Conservation (phyloP, 2,888 invertebrate species). For the Parochlus steinenii region DNA sequence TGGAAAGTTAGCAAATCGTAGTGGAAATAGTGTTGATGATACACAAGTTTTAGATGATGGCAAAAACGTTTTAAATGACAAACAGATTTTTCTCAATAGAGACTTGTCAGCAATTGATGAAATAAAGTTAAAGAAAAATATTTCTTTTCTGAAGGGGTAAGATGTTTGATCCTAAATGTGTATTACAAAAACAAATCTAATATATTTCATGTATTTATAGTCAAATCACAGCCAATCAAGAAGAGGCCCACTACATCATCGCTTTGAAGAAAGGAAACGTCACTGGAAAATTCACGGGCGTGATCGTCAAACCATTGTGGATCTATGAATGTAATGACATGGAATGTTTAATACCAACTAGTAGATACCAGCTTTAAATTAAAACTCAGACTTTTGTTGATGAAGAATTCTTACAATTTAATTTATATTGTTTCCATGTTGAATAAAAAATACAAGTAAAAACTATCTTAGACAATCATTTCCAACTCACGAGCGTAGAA, state of each 20-base stretch:
- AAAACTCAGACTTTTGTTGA: too few species aligned
- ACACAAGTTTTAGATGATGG: constrained; percentile 8
- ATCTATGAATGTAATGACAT: constrained; percentile 18
- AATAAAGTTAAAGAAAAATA: constrained; percentile 16
- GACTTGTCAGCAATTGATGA: constrained; percentile 15
- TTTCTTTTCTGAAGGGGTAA: constrained; percentile 16
- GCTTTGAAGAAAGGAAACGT: neutral
- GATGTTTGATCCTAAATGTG: too few species aligned
- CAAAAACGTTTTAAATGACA: constrained; percentile 15
- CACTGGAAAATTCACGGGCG: constrained; percentile 13
- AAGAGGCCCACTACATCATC: constrained; percentile 4
- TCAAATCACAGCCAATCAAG: constrained; percentile 12
- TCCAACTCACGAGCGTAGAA: constrained; percentile 96
- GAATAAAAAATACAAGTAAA: constrained; percentile 1
- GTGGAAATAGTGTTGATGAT: constrained; percentile 20
- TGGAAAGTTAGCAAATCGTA: constrained; percentile 13
- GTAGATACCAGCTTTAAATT: constrained; percentile 15
- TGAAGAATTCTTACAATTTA: too few species aligned
- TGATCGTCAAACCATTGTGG: constrained; percentile 18
- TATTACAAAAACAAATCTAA: constrained; percentile 7
- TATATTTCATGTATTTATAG: constrained; percentile 15
- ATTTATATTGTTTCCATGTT: too few species aligned
- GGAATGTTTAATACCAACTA: constrained; percentile 18
- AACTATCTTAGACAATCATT: constrained; percentile 77
- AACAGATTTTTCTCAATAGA: constrained; percentile 17